phyloP scores from a whole-genome alignment of 2,888 invertebrate species.

The Chrysodeixis includens region DNA sequence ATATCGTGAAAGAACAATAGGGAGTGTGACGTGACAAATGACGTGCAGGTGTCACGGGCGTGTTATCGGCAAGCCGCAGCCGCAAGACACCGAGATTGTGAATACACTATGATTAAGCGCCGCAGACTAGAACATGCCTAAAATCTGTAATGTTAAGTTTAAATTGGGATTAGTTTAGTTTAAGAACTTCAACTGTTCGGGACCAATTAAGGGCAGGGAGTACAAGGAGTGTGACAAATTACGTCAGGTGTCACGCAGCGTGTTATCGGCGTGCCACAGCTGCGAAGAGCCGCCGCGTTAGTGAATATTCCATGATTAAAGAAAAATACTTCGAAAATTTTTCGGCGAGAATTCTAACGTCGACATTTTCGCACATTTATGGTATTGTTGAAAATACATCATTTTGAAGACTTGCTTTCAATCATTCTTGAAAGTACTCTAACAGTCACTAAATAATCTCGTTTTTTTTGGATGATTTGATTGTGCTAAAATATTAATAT shows the following conservation, averaged over 20 bases:
- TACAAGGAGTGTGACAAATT: conserved; percentile 47
- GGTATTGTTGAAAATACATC: background rate
- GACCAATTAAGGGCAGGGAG: conserved; percentile 45
- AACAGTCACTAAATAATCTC: no score
- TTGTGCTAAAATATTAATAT: no score
- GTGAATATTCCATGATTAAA: conserved; percentile 51
- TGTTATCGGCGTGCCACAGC: conserved; percentile 65
- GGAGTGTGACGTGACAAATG: conserved; percentile 81
- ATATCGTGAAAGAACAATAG: conserved; percentile 74
- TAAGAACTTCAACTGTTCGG: conserved; percentile 38
- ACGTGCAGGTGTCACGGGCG: conserved; percentile 81
- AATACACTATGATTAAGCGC: conserved; percentile 55
- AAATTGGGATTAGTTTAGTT: conserved; percentile 42
- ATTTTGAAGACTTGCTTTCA: no score
- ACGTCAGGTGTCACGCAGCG: conserved; percentile 47
- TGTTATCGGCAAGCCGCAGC: conserved; percentile 71
- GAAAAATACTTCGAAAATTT: conserved; percentile 44
- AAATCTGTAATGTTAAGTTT: conserved; percentile 28
- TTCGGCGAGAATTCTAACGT: conserved; percentile 14
- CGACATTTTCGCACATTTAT: conserved; percentile 34
- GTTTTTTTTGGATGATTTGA: no score
- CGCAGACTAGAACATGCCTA: conserved; percentile 24
- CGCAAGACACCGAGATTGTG: conserved; percentile 56
- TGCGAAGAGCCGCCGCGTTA: conserved; percentile 36
- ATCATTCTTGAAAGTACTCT: no score